Evolutionary conservation across 2,113 vertebrate genomes (phyloP).

Genomic region (Ameiurus melas): DNA sequence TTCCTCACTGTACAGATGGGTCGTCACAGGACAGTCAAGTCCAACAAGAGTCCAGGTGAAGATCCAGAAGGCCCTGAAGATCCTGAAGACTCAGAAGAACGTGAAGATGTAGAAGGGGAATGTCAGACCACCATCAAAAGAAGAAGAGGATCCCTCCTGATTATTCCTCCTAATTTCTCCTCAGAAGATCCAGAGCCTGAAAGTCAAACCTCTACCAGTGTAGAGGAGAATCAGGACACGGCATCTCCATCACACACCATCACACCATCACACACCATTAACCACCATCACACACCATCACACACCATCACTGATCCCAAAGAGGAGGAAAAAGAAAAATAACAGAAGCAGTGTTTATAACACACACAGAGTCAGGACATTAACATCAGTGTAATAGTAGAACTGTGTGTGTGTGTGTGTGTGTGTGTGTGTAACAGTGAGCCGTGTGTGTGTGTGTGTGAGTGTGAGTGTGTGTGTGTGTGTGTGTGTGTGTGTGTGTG

Average conservation of each 20-base stretch:
- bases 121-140: background rate
- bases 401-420: too few species aligned
- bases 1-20: conserved; percentile 1
- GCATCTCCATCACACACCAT: too few species aligned
- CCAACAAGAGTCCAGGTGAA: background rate
- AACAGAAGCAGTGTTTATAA: background rate
- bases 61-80: background rate
- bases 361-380: background rate
- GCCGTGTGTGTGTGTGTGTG: too few species aligned
- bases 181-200: background rate
- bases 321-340: background rate
- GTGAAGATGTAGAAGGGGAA: background rate
- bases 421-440: too few species aligned
- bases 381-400: too few species aligned
- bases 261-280: background rate
- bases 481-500: too few species aligned
- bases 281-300: background rate
- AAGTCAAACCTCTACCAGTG: background rate
- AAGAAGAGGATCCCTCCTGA: background rate
- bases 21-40: background rate
- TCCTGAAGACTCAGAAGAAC: background rate
- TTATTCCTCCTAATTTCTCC: background rate
- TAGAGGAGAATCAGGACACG: too few species aligned
- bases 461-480: too few species aligned
- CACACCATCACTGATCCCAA: background rate